phyloP scores from a whole-genome alignment of 1,140 invertebrate genomes.

The Cotesia chilonis region DNA sequence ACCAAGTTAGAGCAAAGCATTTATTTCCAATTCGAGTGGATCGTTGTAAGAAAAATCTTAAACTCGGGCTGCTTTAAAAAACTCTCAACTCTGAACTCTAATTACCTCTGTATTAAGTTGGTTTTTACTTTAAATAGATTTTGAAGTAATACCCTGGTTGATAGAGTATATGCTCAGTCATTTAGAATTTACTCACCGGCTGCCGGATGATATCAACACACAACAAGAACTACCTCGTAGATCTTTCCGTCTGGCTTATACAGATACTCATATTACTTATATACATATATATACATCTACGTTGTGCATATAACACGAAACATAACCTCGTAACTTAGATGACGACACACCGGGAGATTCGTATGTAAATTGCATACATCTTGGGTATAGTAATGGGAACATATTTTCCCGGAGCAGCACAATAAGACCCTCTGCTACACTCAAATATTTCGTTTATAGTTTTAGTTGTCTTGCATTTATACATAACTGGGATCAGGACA shows the following conservation, averaged over 20 bases:
- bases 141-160: neutral
- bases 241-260: slow-evolving; percentile 7
- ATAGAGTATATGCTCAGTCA: neutral
- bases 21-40: no score
- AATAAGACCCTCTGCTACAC: slow-evolving; percentile 4
- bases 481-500: slow-evolving; percentile 10
- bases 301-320: no score
- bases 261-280: neutral
- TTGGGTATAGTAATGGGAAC: slow-evolving; percentile 26
- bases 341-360: slow-evolving; percentile 38
- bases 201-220: neutral
- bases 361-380: slow-evolving; percentile 42
- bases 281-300: no score
- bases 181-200: no score
- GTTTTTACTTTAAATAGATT: neutral
- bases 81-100: neutral
- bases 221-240: slow-evolving; percentile 3
- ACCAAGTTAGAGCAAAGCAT: no score
- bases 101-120: no score
- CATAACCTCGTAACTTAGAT: slow-evolving; percentile 34
- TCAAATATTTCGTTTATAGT: slow-evolving; percentile 25
- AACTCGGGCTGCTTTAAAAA: neutral
- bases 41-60: no score
- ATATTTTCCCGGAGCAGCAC: slow-evolving; percentile 30
- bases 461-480: neutral